Base-by-base conservation (phyloP, 2,888 invertebrate species). In the Volucella zonaria region DNA sequence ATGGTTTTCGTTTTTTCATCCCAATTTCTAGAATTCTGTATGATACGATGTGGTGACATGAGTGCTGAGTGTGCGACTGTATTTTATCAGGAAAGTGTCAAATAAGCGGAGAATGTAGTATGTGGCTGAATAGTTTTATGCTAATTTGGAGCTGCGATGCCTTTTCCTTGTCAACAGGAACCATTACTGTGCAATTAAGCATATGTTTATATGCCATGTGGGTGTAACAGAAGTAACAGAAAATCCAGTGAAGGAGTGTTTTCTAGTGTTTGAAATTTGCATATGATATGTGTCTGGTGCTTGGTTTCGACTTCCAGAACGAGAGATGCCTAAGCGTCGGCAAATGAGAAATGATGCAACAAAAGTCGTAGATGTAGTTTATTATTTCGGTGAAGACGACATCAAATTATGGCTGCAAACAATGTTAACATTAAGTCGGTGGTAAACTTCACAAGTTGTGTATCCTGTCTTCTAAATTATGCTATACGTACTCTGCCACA, bases 151-250 rank as follows among this genome's bases (percentile, higher is more conserved):
- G 68, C 85, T 64, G 85, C 86, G 87, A 88, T 88, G 88, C 88
- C 87, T 87, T 88, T 88, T 88, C 87, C 87, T 87, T 89, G 89
- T 88, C 89, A 89, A 89, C 88, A 89, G 86, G 74, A 87, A 73
- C 87, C 87, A 88, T 88, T 88, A 88, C 88, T 87, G 87, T 87
- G 88, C 89, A 87, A 89, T 89, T 88, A 89, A 88, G 88, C 87
- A 86, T 87, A 88, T 88, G 88, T 88, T 89, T 89, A 87, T 87
- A 87, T 85, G 81, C 58, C 81, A 85, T 81, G 76, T 71, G 85
- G 81, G 85, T 80, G 85, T 77, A 62, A 49, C 68, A 77, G 81
- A 73, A 76, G 85, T 77, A 62, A 49, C 68, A 77, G 81, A 73
- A 76, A 68, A 77, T 75, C 70, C 85, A 73, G 68, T 85, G 73